Evolutionary conservation across 2,888 invertebrate genomes (phyloP), one percentile per base, ranked within the genome.

Genomic region (Seladonia tumulorum): DNA sequence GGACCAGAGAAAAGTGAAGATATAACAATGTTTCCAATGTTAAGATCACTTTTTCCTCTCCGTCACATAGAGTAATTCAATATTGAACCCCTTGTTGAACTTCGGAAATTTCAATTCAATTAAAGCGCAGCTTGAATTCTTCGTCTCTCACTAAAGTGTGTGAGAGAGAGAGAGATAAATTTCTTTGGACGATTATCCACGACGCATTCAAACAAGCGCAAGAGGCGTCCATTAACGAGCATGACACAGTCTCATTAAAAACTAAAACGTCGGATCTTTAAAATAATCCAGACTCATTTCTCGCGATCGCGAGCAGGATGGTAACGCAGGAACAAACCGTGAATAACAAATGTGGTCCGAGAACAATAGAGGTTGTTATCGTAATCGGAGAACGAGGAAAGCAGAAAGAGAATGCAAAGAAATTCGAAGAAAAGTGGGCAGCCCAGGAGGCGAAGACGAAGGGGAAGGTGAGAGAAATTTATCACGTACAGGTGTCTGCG

Each of bases 401-500:
- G 73, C 25, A n/a, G 66, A 81, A 35, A 25, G 49, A 18, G 35
- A 66, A 29, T 18, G 42, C n/a, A 68, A 78, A 73, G 79, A 47
- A 57, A 79, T n/a, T 53, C 29, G 29, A 60, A 75, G 49, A 79
- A 57, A 22, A 68, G 39, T 22, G 39, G 3, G 22, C 10, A 39
- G 22, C 47, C 16, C 29, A 42, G 25, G n/a, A 8, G n/a, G 29
- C 22, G 29, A 16, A 49, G 35, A n/a, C 5, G 25, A 35, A 42
- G 57, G 42, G 71, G 25, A 49, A 63, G 45, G 71, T 68, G 75
- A 63, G 77, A 81, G 79, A 78, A 73, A 81, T 81, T 79, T 72
- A 74, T 79, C 78, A 81, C 76, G 85, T 74, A 77, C 74, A 86
- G 84, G 79, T 80, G 79, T 85, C 83, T 83, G 25, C 63, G 75